These are phyloP conservation scores for Psylliodes chrysocephalus DNA, from an alignment of 2,888 invertebrate species.

Conservation along the genomic window DNA sequence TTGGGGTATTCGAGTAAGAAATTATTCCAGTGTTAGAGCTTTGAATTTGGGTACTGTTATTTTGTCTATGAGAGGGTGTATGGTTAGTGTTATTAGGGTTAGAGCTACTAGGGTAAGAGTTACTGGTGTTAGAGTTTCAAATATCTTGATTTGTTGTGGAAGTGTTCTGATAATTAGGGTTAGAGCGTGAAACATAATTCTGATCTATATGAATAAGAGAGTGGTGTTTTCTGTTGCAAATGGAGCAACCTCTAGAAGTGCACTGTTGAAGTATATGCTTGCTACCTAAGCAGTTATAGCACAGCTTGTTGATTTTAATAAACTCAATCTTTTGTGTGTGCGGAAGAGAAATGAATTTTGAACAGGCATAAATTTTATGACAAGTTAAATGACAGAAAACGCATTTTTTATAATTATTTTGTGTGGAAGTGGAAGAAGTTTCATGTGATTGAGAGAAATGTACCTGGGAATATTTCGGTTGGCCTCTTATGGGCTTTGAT, in stretches of 20 bases:
- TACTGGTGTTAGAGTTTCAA: background rate
- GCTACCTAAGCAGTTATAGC: background rate
- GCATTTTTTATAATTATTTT: background rate
- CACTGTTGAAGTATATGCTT: background rate
- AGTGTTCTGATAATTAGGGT: background rate
- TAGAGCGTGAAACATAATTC: background rate
- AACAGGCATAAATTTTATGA: background rate
- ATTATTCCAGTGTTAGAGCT: no score
- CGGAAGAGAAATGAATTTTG: background rate
- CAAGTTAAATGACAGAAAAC: background rate
- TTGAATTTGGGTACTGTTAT: no score
- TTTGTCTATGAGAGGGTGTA: no score
- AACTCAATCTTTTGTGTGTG: background rate
- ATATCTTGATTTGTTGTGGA: background rate
- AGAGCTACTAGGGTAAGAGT: no score
- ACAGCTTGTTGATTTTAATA: background rate
- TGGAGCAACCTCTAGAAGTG: background rate
- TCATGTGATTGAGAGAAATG: background rate
- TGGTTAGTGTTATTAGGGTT: no score
- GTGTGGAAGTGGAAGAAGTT: background rate
- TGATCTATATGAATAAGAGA: background rate
- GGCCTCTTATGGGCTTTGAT: no score
- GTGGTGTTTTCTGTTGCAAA: background rate
- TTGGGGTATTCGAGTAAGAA: background rate
- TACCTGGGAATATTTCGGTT: background rate